A percentile compares a stretch with the other conserved stretches of the same genome.
Conservation (phyloP, 1,140 invertebrate genomes). For the Solenopsis fugax region DNA sequence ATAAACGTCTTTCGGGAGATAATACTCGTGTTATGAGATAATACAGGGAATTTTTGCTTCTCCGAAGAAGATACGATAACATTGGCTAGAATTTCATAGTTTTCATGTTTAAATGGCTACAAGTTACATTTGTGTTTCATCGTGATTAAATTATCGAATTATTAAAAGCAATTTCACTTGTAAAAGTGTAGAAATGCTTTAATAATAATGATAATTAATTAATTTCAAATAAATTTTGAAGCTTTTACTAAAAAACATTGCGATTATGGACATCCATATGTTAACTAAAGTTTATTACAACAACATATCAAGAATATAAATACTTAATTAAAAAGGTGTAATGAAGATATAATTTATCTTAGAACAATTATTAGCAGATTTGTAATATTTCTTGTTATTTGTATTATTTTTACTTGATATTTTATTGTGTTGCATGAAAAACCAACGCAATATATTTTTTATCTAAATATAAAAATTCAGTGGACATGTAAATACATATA, state of each 20-base stretch:
- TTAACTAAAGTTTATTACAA: not conserved
- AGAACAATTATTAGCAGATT: not conserved
- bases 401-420: conserved; percentile 16
- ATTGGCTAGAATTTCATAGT: not conserved
- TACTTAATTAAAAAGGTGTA: not conserved
- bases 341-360: not conserved
- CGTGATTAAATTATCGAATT: not conserved
- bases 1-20: conserved; percentile 18
- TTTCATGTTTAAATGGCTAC: conserved; percentile 21
- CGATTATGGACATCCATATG: not conserved
- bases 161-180: not conserved
- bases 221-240: not conserved
- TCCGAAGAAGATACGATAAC: not conserved
- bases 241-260: not conserved
- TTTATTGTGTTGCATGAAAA: not conserved
- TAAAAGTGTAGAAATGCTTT: not conserved
- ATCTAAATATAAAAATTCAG: conserved; percentile 1
- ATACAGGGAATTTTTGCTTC: not conserved
- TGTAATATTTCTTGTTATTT: conserved; percentile 16
- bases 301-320: not conserved
- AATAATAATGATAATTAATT: conserved; percentile 1
- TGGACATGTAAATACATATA: not conserved
- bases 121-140: not conserved
- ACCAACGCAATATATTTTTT: conserved; percentile 4
- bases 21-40: not conserved